Evolutionary conservation across 2,797 vertebrate species (phyloP), one percentile per base, ranked within the genome.

Genomic region (Eulemur rubriventer): DNA sequence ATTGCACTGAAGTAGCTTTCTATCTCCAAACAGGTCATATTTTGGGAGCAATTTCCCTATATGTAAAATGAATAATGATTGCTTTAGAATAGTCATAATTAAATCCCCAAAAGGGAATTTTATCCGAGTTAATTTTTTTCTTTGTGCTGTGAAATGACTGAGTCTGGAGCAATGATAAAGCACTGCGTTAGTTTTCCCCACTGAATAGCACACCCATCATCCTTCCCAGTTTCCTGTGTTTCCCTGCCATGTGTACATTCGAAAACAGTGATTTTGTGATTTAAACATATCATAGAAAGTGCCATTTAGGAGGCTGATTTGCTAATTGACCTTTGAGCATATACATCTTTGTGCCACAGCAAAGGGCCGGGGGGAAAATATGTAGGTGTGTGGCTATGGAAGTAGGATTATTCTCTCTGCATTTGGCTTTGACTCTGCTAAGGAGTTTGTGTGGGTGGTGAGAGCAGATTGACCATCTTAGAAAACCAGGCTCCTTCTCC

Each of bases 11-110:
- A 97, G 93, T 70, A 70, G 52, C 73, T 97, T 96, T 94, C 89
- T 98, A 93, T 96, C 92, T 96, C 76, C 83, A 97, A 98, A 96
- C 92, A 96, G 98, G 97, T 98, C 96, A 89, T 72, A 97, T 97
- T 97, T 96, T 59, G 96, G 96, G 89, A 97, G 94, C 93, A 46
- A 1, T 96, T 98, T 97, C 97, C 92, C 96, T 97, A 96, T 95
- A 98, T 97, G 96, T 97, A 98, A 98, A 98, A 97, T 70, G 79
- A 98, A 96, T 97, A 97, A 97, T 98, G 97, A 98, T 97, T 98
- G 95, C 98, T 98, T 98, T 98, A 97, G 97, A 98, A 98, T 98
- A 98, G 97, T 98, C 97, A 94, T 98, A 98, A 98, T 98, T 98
- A 98, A 84, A 97, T 97, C 97, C 98, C 97, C 95, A 57, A 93